Percentiles rank a stretch among this genome's conserved stretches.
These are phyloP conservation scores for Petaurus breviceps DNA, from an alignment of 2,113 vertebrate species.

Conservation along the genomic window DNA sequence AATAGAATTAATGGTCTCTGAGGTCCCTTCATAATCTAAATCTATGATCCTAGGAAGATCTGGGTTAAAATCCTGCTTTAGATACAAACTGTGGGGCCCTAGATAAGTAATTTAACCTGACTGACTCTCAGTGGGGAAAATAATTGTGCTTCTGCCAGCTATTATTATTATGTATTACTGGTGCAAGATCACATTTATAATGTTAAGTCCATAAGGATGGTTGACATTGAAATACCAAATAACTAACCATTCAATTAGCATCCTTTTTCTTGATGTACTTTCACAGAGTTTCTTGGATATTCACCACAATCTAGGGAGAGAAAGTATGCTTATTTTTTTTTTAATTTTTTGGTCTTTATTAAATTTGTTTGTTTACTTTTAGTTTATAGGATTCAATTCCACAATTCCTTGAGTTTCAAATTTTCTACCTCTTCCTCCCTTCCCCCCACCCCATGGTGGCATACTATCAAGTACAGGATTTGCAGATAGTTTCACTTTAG, in stretches of 20 bases:
- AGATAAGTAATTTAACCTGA: too few species aligned
- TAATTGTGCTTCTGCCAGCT: too few species aligned
- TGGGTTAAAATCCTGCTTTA: neutral
- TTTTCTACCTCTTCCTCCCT: too few species aligned
- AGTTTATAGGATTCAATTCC: too few species aligned
- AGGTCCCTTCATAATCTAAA: neutral
- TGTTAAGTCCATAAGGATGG: conserved; percentile 50
- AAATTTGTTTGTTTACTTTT: too few species aligned
- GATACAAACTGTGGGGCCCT: too few species aligned
- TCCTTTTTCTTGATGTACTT: conserved; percentile 35
- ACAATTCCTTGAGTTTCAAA: too few species aligned
- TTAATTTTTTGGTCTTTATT: too few species aligned
- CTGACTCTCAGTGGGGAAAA: too few species aligned
- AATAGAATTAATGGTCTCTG: neutral
- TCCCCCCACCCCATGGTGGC: too few species aligned
- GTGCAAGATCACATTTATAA: conserved; percentile 43
- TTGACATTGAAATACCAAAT: conserved; percentile 54
- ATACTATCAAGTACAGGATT: too few species aligned
- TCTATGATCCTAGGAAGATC: neutral
- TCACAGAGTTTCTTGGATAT: conserved; percentile 30
- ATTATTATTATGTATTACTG: neutral
- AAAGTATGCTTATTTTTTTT: conserved; percentile 10
- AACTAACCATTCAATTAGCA: conserved; percentile 45
- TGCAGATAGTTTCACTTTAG: too few species aligned
- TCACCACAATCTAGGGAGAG: conserved; percentile 4